Evolutionary conservation across 2,888 invertebrate genomes (phyloP), one percentile per base, ranked within the genome.

Genomic region (Cybosia mesomella): DNA sequence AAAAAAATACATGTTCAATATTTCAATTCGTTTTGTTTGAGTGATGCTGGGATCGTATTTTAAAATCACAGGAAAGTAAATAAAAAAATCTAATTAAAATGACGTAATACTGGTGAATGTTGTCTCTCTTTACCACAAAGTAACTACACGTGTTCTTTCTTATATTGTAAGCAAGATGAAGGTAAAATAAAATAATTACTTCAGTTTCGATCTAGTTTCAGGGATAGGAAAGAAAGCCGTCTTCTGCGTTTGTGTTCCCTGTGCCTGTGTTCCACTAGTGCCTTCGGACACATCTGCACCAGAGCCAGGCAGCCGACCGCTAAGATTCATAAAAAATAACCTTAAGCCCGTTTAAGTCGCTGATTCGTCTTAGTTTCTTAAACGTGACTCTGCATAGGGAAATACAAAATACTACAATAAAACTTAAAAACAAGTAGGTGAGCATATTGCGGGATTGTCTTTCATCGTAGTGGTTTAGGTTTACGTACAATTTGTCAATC

Each of bases 251-350:
- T 22, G 57, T 1, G 55, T n/a, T 9, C 39, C 24, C 9, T 8
- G 2, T 32, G 32, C 9, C 24, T 1, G 18, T 2, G 32, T 15
- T 58, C n/a, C 11, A 0, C n/a, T 32, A 24, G 57, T 18, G 3
- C 3, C 28, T 8, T 28, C 58, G 9, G n/a, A n/a, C n/a, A n/a
- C n/a, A n/a, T n/a, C n/a, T n/a, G n/a, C n/a, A n/a, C 57, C 57
- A 18, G 28, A 5, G 24, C 4, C 24, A 24, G 53, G 64, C 66
- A 21, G 55, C 64, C 43, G 58, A 59, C 24, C 63, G 61, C 24
- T 66, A 55, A 43, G 66, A 61, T 55, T 39, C 60, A 66, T 39
- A 66, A 66, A 66, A 65, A 58, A 43, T 28, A 43, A 32, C n/a
- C 54, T n/a, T 49, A 49, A 49, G 18, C n/a, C 18, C 49, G 43